A percentile compares a stretch with the other conserved stretches of the same genome.
These are phyloP conservation scores for Melanaphis sacchari DNA, from an alignment of 1,140 invertebrate genomes.

Conservation along the genomic window DNA sequence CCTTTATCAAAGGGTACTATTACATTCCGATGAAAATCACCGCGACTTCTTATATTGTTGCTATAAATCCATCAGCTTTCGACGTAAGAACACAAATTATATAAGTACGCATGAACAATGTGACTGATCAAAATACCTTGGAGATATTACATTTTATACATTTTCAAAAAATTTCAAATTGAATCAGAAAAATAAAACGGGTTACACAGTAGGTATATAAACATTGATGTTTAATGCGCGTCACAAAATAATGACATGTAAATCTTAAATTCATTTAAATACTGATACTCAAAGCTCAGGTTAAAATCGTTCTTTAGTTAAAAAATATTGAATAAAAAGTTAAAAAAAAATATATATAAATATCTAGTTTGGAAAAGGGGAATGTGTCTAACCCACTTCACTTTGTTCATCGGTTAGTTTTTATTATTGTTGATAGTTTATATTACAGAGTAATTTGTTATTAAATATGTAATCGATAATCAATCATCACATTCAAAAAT, in stretches of 20 bases:
- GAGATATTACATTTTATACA: neutral
- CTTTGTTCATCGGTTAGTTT: neutral
- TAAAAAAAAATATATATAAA: neutral
- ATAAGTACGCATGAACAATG: neutral
- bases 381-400: neutral
- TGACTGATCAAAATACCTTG: neutral
- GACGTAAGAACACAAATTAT: neutral
- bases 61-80: conserved; percentile 37
- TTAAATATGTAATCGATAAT: neutral
- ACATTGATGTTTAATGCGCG: neutral
- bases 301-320: neutral
- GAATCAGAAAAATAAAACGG: neutral
- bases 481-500: neutral
- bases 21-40: conserved; percentile 13
- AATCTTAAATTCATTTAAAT: neutral
- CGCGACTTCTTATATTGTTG: neutral
- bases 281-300: neutral
- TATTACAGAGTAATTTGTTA: neutral
- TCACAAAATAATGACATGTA: neutral
- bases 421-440: neutral
- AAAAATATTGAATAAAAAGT: neutral
- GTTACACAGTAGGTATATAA: neutral
- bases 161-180: neutral
- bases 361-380: neutral
- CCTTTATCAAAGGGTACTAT: neutral